These are phyloP conservation scores for Gastrophryne carolinensis DNA, from an alignment of 2,797 vertebrate species.

Conservation along the genomic window DNA sequence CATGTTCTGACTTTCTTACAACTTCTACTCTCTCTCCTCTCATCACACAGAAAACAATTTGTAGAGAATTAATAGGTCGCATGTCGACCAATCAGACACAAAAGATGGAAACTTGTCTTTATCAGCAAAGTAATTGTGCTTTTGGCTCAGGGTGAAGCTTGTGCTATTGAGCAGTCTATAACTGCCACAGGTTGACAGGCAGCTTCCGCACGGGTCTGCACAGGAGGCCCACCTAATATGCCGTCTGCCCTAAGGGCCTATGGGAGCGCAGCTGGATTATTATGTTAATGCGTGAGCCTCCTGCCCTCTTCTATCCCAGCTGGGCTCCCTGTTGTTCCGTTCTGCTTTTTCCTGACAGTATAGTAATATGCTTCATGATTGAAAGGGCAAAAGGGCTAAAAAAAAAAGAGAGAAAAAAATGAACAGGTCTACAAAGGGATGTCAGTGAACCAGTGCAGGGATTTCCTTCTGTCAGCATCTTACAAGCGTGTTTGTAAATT, in stretches of 20 bases:
- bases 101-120: slow-evolving; percentile 61
- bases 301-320: slow-evolving; percentile 98
- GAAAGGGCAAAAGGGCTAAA: slow-evolving; percentile 96
- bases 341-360: slow-evolving; percentile 98
- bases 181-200: slow-evolving; percentile 90
- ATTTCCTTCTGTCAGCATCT: slow-evolving; percentile 23
- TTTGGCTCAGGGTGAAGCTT: slow-evolving; percentile 61
- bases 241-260: slow-evolving; percentile 95
- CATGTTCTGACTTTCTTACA: too few species aligned
- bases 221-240: slow-evolving; percentile 91
- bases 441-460: slow-evolving; percentile 75
- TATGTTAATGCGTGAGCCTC: slow-evolving; percentile 98
- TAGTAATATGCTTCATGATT: slow-evolving; percentile 99
- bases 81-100: slow-evolving; percentile 54
- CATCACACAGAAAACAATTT: neutral
- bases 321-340: slow-evolving; percentile 95
- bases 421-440: slow-evolving; percentile 82
- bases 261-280: slow-evolving; percentile 96
- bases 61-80: slow-evolving; percentile 45
- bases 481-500: slow-evolving; percentile 6
- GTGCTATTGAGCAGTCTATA: slow-evolving; percentile 59
- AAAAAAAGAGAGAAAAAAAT: slow-evolving; percentile 67
- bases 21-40: too few species aligned
- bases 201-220: slow-evolving; percentile 70
- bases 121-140: slow-evolving; percentile 65